phyloP scores from a whole-genome alignment of 1,140 invertebrate genomes.

The Lepidurus couesii region DNA sequence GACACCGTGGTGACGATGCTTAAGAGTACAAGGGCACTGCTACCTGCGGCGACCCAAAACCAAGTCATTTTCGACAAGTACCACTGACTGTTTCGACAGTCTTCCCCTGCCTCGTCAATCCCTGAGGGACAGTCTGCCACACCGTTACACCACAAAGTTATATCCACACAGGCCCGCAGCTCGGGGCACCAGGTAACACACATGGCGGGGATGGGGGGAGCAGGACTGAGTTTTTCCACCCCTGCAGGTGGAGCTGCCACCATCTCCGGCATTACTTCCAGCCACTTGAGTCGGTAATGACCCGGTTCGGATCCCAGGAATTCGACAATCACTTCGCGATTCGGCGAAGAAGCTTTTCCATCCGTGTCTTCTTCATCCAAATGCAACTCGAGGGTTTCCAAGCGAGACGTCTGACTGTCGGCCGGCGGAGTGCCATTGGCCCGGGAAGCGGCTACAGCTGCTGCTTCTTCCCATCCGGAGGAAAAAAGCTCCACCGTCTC shows the following conservation, averaged over 20 bases:
- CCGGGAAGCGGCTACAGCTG: slow-evolving; percentile 35
- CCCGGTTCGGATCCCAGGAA: slow-evolving; percentile 66
- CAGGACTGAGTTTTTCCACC: slow-evolving; percentile 37
- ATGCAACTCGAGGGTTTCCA: not conserved
- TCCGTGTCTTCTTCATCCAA: slow-evolving; percentile 41
- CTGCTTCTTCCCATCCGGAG: slow-evolving; percentile 59
- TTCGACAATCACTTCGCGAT: slow-evolving; percentile 61
- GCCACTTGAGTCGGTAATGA: slow-evolving; percentile 70
- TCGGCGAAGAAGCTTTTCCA: slow-evolving; percentile 43
- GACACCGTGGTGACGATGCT: slow-evolving; percentile 25
- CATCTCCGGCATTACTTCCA: slow-evolving; percentile 59
- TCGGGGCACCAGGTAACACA: slow-evolving; percentile 76
- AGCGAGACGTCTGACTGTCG: slow-evolving; percentile 26
- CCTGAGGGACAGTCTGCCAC: slow-evolving; percentile 76
- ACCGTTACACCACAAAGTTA: slow-evolving; percentile 83
- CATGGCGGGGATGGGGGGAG: slow-evolving; percentile 50
- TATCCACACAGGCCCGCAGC: slow-evolving; percentile 77
- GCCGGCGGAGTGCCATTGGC: slow-evolving; percentile 31
- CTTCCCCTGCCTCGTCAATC: slow-evolving; percentile 68
- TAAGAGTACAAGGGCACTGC: slow-evolving; percentile 28
- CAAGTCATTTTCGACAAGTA: slow-evolving; percentile 30
- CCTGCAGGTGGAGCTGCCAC: slow-evolving; percentile 19
- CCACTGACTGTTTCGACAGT: slow-evolving; percentile 37
- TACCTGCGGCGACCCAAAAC: slow-evolving; percentile 29
- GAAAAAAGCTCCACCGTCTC: slow-evolving; percentile 72